Percentiles rank a stretch among this genome's conserved stretches.
Evolutionary conservation across 2,113 vertebrate species (phyloP).

Genomic region (Tursiops truncatus): DNA sequence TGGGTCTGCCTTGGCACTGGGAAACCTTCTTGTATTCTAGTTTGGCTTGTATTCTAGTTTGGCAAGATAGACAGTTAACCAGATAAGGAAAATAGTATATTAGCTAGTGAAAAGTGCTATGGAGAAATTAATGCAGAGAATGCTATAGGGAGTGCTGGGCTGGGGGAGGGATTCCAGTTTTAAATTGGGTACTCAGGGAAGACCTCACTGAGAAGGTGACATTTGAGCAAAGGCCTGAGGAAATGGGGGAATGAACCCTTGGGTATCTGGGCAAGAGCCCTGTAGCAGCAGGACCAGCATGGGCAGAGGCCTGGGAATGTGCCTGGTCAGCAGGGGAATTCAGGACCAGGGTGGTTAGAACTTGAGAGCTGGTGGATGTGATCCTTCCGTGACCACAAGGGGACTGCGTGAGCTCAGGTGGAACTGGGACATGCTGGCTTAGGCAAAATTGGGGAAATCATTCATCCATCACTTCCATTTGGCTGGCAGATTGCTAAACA

Average conservation of each 20-base stretch:
- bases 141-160: background rate
- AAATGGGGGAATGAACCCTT: background rate
- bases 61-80: background rate
- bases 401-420: background rate
- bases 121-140: constrained; percentile 7
- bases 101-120: background rate
- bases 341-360: background rate
- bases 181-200: background rate
- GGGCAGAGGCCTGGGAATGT: background rate
- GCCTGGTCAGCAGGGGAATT: background rate
- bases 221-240: background rate
- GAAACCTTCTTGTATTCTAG: background rate
- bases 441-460: background rate
- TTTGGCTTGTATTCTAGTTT: background rate
- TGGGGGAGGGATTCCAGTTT: background rate
- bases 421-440: background rate
- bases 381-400: background rate
- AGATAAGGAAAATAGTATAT: background rate
- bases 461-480: background rate
- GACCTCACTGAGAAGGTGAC: background rate
- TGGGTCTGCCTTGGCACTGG: background rate
- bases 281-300: background rate
- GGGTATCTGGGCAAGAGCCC: background rate
- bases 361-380: background rate
- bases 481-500: constrained; percentile 1